Conservation (phyloP, 2,113 vertebrate genomes). For the Pitta sordida region DNA sequence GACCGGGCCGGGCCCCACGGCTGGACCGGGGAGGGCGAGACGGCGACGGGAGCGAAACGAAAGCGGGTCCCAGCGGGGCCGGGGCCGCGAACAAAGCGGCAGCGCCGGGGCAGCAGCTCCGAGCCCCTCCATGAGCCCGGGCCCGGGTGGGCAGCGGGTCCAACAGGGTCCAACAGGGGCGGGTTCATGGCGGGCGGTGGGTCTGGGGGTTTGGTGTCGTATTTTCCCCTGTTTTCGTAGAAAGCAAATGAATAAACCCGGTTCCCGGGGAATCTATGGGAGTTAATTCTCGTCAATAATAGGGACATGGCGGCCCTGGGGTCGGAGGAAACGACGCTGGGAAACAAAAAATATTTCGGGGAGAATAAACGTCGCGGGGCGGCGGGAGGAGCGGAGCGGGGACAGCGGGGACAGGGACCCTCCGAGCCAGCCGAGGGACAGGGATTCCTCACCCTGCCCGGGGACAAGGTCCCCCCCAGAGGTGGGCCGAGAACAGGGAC, state of each 20-base stretch:
- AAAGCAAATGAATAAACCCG: not conserved
- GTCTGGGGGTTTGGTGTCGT: not conserved
- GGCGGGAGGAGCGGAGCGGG: not conserved
- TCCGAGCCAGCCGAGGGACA: not conserved
- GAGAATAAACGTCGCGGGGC: not conserved
- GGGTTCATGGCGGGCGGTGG: accelerated
- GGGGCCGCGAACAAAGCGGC: not conserved
- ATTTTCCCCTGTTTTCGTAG: not conserved
- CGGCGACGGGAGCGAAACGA: not conserved
- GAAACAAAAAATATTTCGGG: not conserved
- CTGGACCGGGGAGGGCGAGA: not conserved
- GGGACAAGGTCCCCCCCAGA: no score
- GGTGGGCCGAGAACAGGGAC: not conserved
- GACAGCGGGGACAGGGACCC: not conserved
- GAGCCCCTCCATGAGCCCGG: not conserved
- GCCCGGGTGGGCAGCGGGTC: not conserved
- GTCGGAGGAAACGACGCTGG: not conserved
- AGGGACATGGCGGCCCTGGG: not conserved
- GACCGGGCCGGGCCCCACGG: not conserved
- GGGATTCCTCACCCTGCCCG: not conserved
- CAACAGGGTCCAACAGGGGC: accelerated
- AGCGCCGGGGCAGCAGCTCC: not conserved
- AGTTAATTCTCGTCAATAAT: not conserved
- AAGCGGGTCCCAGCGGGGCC: not conserved
- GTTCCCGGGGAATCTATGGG: not conserved